Percentiles rank a stretch among this genome's conserved stretches.
Conservation (phyloP, 1,140 invertebrate genomes). For the Bombyx mandarina region DNA sequence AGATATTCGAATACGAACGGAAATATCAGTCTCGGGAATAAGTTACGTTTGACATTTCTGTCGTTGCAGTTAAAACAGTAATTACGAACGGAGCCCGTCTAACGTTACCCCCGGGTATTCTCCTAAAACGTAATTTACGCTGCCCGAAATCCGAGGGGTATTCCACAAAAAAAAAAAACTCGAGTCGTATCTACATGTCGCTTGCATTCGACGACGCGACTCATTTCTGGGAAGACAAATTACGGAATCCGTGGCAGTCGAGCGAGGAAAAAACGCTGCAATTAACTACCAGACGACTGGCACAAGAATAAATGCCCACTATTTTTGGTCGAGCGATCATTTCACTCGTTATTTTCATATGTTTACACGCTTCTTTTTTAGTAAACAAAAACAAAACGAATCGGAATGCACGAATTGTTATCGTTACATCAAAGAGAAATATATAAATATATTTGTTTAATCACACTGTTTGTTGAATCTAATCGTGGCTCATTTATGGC, state of each 20-base stretch:
- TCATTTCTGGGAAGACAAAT: conserved; percentile 70
- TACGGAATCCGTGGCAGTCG: conserved; percentile 56
- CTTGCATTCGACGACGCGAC: conserved; percentile 63
- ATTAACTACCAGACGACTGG: conserved; percentile 49
- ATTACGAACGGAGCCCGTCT: conserved; percentile 55
- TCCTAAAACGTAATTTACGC: conserved; percentile 66
- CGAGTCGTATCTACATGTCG: conserved; percentile 54
- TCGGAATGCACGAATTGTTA: conserved; percentile 26
- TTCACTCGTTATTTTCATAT: conserved; percentile 46
- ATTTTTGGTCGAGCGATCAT: conserved; percentile 44
- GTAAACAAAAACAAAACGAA: conserved; percentile 19
- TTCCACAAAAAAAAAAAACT: conserved; percentile 59
- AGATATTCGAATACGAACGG: conserved; percentile 5
- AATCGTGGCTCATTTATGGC: conserved; percentile 12
- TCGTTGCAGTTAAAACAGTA: conserved; percentile 61
- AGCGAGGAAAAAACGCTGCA: conserved; percentile 63
- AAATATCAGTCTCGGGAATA: conserved; percentile 44
- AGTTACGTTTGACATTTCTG: conserved; percentile 57
- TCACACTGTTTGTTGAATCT: conserved; percentile 9
- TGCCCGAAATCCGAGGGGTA: conserved; percentile 48
- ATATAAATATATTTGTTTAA: conserved; percentile 11
- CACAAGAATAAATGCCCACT: conserved; percentile 41
- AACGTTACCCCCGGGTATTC: conserved; percentile 62
- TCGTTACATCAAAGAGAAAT: conserved; percentile 28
- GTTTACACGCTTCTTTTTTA: conserved; percentile 32